Conservation (phyloP, 2,797 vertebrate species). For the Champsocephalus esox region DNA sequence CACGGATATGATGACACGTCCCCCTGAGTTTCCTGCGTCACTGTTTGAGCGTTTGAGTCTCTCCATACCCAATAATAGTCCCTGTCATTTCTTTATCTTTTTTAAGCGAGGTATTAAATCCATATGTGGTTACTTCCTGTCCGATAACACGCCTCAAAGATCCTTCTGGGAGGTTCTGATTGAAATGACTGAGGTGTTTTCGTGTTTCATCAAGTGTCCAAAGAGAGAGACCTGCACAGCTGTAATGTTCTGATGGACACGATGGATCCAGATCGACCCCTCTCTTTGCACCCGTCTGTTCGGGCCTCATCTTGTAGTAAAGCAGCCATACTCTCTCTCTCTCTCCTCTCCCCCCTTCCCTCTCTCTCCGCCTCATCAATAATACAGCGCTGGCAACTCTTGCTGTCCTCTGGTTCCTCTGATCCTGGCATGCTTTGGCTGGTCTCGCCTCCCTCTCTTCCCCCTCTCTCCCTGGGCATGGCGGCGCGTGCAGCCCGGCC, state of each 20-base stretch:
- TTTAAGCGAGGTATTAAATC: slow-evolving; percentile 12
- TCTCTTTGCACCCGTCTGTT: slow-evolving; percentile 20
- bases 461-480: slow-evolving; percentile 74
- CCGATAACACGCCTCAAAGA: not conserved
- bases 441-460: slow-evolving; percentile 73
- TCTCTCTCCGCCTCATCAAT: slow-evolving; percentile 83
- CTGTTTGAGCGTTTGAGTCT: slow-evolving; percentile 8
- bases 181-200: not conserved
- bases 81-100: slow-evolving; percentile 28
- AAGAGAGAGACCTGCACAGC: not conserved
- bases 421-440: slow-evolving; percentile 75
- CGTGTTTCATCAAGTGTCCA: not conserved
- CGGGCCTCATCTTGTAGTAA: slow-evolving; percentile 45
- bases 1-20: slow-evolving; percentile 15
- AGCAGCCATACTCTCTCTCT: slow-evolving; percentile 57
- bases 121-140: not conserved
- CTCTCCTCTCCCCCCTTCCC: slow-evolving; percentile 46
- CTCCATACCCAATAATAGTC: not conserved
- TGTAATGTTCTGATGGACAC: not conserved
- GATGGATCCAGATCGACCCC: slow-evolving; percentile 16
- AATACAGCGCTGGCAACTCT: slow-evolving; percentile 83
- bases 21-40: slow-evolving; percentile 53
- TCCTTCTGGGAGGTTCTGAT: slow-evolving; percentile 20
- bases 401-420: slow-evolving; percentile 74
- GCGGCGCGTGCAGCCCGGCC: slow-evolving; percentile 66